These are phyloP conservation scores for Pandion haliaetus DNA, from an alignment of 2,113 vertebrate species.

Conservation along the genomic window DNA sequence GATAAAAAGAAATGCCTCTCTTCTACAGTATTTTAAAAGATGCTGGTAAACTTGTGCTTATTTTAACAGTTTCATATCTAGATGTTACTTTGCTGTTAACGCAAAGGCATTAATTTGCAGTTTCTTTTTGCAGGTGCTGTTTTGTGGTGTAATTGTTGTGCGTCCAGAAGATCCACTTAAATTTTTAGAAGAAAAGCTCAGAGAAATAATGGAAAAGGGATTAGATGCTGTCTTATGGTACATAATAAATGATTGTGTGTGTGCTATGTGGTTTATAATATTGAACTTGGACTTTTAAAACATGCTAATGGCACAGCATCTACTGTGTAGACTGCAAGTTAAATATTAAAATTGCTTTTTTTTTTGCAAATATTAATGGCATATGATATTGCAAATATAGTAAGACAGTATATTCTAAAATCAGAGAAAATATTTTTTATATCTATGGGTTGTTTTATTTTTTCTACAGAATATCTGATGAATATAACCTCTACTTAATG, in stretches of 20 bases:
- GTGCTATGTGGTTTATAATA: neutral
- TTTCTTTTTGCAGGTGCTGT: slow-evolving; percentile 54
- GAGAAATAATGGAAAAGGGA: slow-evolving; percentile 58
- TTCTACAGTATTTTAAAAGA: neutral
- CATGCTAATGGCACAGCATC: neutral
- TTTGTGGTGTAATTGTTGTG: slow-evolving; percentile 63
- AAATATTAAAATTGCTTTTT: neutral
- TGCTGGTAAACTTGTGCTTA: neutral
- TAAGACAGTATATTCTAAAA: neutral
- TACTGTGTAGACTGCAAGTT: neutral
- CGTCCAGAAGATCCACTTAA: slow-evolving; percentile 62
- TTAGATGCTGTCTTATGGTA: slow-evolving; percentile 54
- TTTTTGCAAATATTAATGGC: neutral
- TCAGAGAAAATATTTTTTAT: neutral
- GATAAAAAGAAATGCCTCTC: neutral
- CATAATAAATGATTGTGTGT: neutral
- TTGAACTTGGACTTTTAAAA: neutral
- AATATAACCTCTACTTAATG: neutral
- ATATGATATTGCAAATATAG: neutral
- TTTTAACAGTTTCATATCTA: neutral
- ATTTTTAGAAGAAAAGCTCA: slow-evolving; percentile 75
- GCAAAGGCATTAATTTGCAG: neutral
- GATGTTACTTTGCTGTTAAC: neutral
- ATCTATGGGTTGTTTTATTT: neutral
- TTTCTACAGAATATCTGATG: neutral